These are phyloP conservation scores for Daboia siamensis DNA, from an alignment of 2,113 vertebrate genomes.

Conservation along the genomic window DNA sequence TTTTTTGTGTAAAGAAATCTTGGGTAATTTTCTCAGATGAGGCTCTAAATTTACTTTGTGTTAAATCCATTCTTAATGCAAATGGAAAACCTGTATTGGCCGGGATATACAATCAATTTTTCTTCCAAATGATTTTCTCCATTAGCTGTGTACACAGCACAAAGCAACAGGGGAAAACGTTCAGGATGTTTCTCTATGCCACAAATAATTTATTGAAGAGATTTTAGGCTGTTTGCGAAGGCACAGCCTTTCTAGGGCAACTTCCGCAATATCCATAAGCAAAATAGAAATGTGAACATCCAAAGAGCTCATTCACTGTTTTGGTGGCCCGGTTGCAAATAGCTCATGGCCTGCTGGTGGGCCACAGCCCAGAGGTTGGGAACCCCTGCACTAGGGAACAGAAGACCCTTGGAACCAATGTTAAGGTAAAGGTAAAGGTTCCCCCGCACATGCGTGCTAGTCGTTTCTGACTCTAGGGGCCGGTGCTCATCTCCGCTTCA, in stretches of 20 bases:
- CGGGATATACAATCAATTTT: neutral
- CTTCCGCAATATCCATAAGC: neutral
- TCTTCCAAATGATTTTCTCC: neutral
- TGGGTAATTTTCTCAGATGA: neutral
- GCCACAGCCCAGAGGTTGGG: neutral
- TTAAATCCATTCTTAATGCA: neutral
- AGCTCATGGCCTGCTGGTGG: too few relatives aligned
- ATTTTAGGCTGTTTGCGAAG: neutral
- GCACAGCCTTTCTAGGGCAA: neutral
- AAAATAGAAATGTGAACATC: neutral
- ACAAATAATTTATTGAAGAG: neutral
- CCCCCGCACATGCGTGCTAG: too few relatives aligned
- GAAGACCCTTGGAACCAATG: neutral
- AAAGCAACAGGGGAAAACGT: neutral
- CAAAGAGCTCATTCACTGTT: neutral
- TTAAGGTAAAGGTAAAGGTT: too few relatives aligned
- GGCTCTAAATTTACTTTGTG: neutral
- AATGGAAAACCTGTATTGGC: neutral
- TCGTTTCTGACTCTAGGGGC: too few relatives aligned
- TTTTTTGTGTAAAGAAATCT: neutral
- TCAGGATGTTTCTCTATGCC: neutral
- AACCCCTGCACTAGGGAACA: neutral
- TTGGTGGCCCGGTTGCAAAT: too few relatives aligned
- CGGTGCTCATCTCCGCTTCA: too few relatives aligned
- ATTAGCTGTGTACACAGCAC: neutral